Percentiles rank a stretch among this genome's conserved stretches.
These are phyloP conservation scores for Porphyrio hochstetteri DNA, from an alignment of 2,113 vertebrate species.

Conservation along the genomic window DNA sequence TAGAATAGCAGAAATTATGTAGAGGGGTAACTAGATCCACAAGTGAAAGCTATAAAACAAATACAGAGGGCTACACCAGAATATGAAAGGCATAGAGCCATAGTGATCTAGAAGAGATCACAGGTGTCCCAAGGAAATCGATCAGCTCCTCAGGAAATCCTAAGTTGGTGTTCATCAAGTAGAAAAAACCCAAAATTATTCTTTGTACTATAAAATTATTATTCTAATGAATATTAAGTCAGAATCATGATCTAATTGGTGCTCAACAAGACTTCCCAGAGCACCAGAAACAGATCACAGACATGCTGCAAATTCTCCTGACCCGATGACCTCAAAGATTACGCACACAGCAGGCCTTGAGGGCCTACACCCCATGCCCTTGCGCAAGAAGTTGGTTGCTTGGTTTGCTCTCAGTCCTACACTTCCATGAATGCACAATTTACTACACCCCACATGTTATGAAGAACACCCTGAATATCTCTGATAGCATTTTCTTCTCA, in stretches of 20 bases:
- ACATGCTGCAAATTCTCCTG: rapidly evolving
- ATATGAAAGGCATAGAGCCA: not conserved
- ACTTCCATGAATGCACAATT: not conserved
- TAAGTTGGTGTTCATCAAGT: not conserved
- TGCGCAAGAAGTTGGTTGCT: not conserved
- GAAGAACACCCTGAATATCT: not conserved
- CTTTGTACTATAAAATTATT: not conserved
- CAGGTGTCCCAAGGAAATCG: not conserved
- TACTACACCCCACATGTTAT: not conserved
- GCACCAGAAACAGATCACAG: not conserved
- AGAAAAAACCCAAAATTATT: not conserved
- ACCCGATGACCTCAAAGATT: not conserved
- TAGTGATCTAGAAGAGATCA: rapidly evolving
- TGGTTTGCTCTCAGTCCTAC: not conserved
- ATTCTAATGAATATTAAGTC: not conserved
- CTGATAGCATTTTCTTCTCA: not conserved
- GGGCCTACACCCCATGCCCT: not conserved
- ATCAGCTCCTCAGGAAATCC: not conserved
- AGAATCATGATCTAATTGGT: not conserved
- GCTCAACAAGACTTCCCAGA: not conserved
- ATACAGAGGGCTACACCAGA: not conserved
- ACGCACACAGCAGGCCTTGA: not conserved
- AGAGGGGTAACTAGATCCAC: not conserved
- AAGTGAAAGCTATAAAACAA: not conserved
- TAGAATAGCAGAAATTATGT: not conserved